A percentile compares a stretch with the other conserved stretches of the same genome.
These are phyloP conservation scores for Zaprionus camerounensis DNA, from an alignment of 1,140 invertebrate species.

Conservation along the genomic window DNA sequence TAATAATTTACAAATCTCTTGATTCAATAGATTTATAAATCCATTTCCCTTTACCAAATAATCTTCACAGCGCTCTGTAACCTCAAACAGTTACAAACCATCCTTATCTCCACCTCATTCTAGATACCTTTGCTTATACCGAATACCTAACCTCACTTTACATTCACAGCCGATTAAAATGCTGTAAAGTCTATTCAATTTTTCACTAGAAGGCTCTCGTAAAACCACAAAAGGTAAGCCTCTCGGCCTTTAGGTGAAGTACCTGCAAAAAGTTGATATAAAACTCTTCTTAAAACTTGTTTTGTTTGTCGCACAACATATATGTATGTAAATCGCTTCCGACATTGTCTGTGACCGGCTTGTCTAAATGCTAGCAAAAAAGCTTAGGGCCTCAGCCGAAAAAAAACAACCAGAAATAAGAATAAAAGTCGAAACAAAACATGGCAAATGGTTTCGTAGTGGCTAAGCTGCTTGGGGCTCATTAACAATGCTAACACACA, in stretches of 20 bases:
- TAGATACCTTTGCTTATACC: no score
- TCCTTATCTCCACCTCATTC: no score
- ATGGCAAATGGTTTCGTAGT: slow-evolving; percentile 35
- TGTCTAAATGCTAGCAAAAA: slow-evolving; percentile 4
- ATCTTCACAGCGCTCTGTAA: no score
- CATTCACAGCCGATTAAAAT: not conserved
- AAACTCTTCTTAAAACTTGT: slow-evolving; percentile 26
- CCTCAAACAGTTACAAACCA: no score
- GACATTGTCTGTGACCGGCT: not conserved
- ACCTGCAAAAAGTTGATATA: slow-evolving; percentile 25
- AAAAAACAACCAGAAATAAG: not conserved
- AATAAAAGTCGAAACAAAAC: slow-evolving; percentile 31
- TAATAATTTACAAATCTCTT: no score
- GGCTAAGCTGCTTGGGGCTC: slow-evolving; percentile 47
- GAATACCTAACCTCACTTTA: not conserved
- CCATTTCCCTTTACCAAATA: no score
- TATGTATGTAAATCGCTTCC: slow-evolving; percentile 25
- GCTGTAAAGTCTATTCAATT: not conserved
- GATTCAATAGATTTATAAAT: no score
- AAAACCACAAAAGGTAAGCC: slow-evolving; percentile 7
- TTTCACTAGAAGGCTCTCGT: not conserved
- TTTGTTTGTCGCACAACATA: slow-evolving; percentile 18
- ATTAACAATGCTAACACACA: slow-evolving; percentile 45
- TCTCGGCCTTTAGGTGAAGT: not conserved
- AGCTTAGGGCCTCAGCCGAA: slow-evolving; percentile 6